These are phyloP conservation scores for Coelinius sp. DNA, from an alignment of 2,888 invertebrate genomes.

Conservation along the genomic window DNA sequence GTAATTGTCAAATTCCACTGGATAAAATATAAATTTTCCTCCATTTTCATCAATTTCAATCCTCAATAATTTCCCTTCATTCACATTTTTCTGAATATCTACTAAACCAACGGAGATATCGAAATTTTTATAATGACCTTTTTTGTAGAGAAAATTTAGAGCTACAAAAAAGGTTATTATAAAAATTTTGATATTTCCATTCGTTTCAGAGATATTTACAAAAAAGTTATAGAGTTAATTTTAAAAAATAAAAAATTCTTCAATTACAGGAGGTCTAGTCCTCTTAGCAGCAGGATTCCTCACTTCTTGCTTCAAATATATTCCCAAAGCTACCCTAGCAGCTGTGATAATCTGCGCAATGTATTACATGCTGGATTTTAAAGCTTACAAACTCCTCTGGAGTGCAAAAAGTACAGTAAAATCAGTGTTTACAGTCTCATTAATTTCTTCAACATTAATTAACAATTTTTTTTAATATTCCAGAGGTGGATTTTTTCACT, in stretches of 20 bases:
- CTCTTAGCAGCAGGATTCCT: slow-evolving; percentile 73
- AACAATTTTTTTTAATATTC: slow-evolving; percentile 48
- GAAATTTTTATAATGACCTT: too few species aligned
- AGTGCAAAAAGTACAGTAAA: slow-evolving; percentile 69
- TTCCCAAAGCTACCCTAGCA: slow-evolving; percentile 74
- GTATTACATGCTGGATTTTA: slow-evolving; percentile 73
- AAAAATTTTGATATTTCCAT: too few species aligned
- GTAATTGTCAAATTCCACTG: slow-evolving; percentile 40
- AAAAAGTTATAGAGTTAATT: too few species aligned
- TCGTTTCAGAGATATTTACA: too few species aligned
- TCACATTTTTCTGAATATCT: too few species aligned
- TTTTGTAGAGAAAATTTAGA: too few species aligned
- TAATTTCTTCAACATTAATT: neutral
- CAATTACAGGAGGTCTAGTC: slow-evolving; percentile 71
- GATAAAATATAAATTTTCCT: neutral
- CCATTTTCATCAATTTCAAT: neutral
- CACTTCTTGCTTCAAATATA: slow-evolving; percentile 73
- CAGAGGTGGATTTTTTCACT: slow-evolving; percentile 75
- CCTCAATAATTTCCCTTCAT: neutral
- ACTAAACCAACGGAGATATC: too few species aligned
- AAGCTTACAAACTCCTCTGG: slow-evolving; percentile 71
- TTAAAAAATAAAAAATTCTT: too few species aligned
- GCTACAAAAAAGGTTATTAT: too few species aligned
- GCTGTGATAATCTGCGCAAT: slow-evolving; percentile 77
- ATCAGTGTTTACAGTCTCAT: neutral